Percentiles rank a stretch among this genome's conserved stretches.
phyloP scores from a whole-genome alignment of 64 coral and sea anemone genomes.

The Pocillopora damicornis region DNA sequence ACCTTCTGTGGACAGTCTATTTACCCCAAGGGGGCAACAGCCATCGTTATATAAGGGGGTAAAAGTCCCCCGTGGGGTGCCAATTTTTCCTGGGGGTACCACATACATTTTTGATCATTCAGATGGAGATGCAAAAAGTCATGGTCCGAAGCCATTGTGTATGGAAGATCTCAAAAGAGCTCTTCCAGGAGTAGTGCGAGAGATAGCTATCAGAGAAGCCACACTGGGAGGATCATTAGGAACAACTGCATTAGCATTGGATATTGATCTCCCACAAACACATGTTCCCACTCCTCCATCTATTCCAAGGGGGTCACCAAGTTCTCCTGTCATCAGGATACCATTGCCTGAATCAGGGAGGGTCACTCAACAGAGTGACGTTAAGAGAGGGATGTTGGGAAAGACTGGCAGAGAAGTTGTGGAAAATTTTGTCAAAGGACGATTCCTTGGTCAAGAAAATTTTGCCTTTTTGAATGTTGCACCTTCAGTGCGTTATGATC shows the following conservation, averaged over 20 bases:
- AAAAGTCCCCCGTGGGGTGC: constrained; percentile 32
- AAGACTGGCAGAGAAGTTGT: constrained; percentile 88
- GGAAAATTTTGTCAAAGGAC: constrained; percentile 78
- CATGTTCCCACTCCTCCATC: constrained; percentile 62
- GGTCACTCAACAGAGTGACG: constrained; percentile 13
- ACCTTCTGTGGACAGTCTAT: constrained; percentile 20
- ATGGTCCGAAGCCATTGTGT: constrained; percentile 59
- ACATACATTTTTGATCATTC: constrained; percentile 59
- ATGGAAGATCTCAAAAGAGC: constrained; percentile 68
- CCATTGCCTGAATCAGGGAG: constrained; percentile 9
- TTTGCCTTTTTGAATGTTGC: constrained; percentile 95
- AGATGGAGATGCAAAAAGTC: constrained; percentile 20
- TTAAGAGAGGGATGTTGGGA: constrained; percentile 26
- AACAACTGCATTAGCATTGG: constrained; percentile 68
- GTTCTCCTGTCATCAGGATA: constrained; percentile 35
- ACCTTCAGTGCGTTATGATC: constrained; percentile 75
- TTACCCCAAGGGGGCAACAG: constrained; percentile 21
- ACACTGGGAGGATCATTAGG: constrained; percentile 64
- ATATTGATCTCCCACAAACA: constrained; percentile 63
- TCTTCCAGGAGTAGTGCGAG: constrained; percentile 67
- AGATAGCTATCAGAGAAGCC: constrained; percentile 73
- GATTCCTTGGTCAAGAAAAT: constrained; percentile 79
- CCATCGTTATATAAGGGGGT: constrained; percentile 4
- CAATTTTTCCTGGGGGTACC: constrained; percentile 8
- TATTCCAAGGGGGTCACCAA: constrained; percentile 65